A percentile compares a stretch with the other conserved stretches of the same genome.
These are phyloP conservation scores for Microcaecilia unicolor DNA, from an alignment of 2,797 vertebrate species.

Conservation along the genomic window DNA sequence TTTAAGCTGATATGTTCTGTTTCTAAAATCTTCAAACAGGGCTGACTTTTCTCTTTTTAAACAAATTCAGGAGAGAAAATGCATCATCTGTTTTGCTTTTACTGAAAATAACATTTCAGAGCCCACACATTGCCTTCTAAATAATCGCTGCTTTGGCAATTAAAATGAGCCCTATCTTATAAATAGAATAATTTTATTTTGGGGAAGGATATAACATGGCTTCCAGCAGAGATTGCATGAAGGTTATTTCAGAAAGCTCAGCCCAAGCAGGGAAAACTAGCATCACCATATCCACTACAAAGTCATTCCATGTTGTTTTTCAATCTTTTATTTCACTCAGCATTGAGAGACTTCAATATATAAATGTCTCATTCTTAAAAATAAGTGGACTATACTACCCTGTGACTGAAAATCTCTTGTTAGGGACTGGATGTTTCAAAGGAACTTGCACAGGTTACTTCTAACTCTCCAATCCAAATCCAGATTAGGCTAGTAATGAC, in stretches of 20 bases:
- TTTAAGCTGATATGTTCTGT: constrained; percentile 43
- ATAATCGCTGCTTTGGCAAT: constrained; percentile 35
- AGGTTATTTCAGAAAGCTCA: too few relatives aligned
- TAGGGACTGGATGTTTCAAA: too few relatives aligned
- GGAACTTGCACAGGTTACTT: too few relatives aligned
- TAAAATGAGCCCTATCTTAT: constrained; percentile 27
- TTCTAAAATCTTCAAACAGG: constrained; percentile 43
- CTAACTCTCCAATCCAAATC: too few relatives aligned
- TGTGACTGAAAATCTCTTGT: too few relatives aligned
- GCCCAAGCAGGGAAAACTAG: constrained; percentile 14
- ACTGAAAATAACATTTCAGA: constrained; percentile 46
- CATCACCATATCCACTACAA: constrained; percentile 23
- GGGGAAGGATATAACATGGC: constrained; percentile 15
- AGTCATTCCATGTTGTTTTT: constrained; percentile 7
- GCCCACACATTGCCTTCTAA: constrained; percentile 36
- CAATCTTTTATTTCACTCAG: constrained; percentile 7
- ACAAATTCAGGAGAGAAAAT: constrained; percentile 44
- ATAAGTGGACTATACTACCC: too few relatives aligned
- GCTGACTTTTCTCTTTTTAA: constrained; percentile 47
- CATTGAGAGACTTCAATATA: neutral
- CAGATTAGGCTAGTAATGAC: too few relatives aligned
- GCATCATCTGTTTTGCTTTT: constrained; percentile 48
- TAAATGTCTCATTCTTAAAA: constrained; percentile 10
- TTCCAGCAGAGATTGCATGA: constrained; percentile 28
- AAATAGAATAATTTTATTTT: constrained; percentile 40